A percentile compares a stretch with the other conserved stretches of the same genome.
phyloP scores from a whole-genome alignment of 2,797 vertebrate species.

The Hemitrygon akajei region DNA sequence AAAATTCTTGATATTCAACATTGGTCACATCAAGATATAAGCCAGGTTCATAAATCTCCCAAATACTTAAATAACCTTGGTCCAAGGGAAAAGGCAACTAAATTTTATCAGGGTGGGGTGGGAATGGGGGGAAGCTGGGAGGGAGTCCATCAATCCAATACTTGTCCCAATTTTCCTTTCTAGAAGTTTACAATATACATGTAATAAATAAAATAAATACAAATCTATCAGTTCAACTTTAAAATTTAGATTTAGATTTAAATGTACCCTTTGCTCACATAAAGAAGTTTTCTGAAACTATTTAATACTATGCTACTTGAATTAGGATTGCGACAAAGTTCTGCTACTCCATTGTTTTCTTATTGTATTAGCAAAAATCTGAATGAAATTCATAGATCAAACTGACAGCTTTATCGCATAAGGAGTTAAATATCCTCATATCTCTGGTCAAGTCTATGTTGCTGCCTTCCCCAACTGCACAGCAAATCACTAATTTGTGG shows the following conservation, averaged over 20 bases:
- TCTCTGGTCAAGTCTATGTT: neutral
- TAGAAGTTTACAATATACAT: neutral
- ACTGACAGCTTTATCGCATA: neutral
- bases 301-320: neutral
- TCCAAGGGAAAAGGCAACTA: neutral
- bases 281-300: neutral
- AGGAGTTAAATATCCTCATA: neutral
- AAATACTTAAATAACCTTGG: neutral
- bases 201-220: slow-evolving; percentile 35
- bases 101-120: neutral
- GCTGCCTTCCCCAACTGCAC: neutral
- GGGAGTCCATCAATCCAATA: neutral
- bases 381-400: neutral
- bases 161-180: slow-evolving; percentile 16
- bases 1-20: neutral
- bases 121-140: neutral
- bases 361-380: neutral
- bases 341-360: neutral
- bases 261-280: neutral
- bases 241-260: slow-evolving; percentile 22
- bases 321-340: neutral
- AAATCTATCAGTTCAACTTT: slow-evolving; percentile 17
- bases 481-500: neutral
- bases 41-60: neutral
- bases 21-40: neutral